Conservation (phyloP, 2,888 invertebrate species). For the Siphonodentalium dalli region DNA sequence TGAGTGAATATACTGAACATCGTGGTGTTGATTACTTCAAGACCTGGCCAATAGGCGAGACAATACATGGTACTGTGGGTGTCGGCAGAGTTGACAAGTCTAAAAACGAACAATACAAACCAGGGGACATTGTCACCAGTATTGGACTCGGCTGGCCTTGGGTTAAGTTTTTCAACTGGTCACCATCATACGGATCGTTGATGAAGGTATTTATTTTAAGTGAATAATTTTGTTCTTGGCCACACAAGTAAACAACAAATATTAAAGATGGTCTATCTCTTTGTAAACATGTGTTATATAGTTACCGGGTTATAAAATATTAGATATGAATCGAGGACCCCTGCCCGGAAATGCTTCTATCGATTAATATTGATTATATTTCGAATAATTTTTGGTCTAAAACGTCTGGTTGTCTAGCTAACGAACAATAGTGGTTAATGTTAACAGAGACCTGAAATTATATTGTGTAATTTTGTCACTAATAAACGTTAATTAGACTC, state of each 20-base stretch:
- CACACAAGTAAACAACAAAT: background rate
- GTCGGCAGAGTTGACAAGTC: constrained; percentile 53
- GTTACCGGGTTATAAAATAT: background rate
- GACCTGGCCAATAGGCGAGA: constrained; percentile 54
- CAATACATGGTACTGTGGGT: constrained; percentile 60
- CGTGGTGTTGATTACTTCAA: constrained; percentile 64
- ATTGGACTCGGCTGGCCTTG: constrained; percentile 53
- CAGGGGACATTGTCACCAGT: constrained; percentile 47
- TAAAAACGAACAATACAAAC: constrained; percentile 30
- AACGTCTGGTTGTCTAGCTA: no score
- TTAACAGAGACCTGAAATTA: no score
- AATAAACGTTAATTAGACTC: no score
- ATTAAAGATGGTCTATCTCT: background rate
- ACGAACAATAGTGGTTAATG: no score
- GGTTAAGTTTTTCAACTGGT: constrained; percentile 40
- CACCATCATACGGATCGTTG: no score
- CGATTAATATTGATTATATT: no score
- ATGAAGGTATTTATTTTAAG: constrained; percentile 15
- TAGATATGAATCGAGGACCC: no score
- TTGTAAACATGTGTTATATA: background rate
- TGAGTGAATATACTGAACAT: constrained; percentile 62
- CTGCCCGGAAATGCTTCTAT: no score
- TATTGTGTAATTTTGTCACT: no score
- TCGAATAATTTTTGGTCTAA: no score
- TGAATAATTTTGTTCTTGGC: constrained; percentile 19